Conservation (phyloP, 2,797 vertebrate species). For the Sphaeramia orbicularis region DNA sequence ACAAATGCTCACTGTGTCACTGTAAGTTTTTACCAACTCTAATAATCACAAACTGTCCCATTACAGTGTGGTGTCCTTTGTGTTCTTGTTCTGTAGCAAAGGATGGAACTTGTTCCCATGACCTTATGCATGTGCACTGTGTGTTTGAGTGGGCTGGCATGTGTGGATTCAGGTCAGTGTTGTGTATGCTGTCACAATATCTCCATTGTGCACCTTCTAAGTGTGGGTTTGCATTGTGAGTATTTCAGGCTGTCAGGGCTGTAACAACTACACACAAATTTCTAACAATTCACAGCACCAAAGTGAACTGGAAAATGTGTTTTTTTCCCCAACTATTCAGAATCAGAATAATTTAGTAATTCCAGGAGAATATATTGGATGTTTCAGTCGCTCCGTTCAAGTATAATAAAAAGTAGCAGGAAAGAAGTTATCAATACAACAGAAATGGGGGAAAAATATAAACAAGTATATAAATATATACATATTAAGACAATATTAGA, state of each 20-base stretch:
- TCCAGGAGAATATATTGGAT: too few relatives aligned
- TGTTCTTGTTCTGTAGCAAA: conserved; percentile 12
- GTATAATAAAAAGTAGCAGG: too few relatives aligned
- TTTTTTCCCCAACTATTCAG: too few relatives aligned
- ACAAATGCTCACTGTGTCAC: not conserved
- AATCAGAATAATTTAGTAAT: too few relatives aligned
- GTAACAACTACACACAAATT: not conserved
- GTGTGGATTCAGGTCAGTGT: conserved; percentile 18
- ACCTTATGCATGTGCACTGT: conserved; percentile 22
- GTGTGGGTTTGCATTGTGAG: conserved; percentile 1
- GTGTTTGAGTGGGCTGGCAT: conserved; percentile 7
- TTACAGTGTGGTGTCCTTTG: conserved; percentile 9
- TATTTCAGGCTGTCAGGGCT: not conserved
- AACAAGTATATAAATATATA: too few relatives aligned
- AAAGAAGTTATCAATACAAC: too few relatives aligned
- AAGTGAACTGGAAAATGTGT: too few relatives aligned
- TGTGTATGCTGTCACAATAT: conserved; percentile 30
- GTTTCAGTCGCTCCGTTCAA: too few relatives aligned
- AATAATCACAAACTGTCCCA: conserved; percentile 1
- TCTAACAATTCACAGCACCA: not conserved
- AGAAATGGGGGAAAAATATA: too few relatives aligned
- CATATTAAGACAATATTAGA: too few relatives aligned
- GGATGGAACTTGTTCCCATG: conserved; percentile 45
- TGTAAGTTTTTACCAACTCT: too few relatives aligned
- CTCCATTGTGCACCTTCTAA: conserved; percentile 24